Percentiles rank a stretch among this genome's conserved stretches.
phyloP scores from a whole-genome alignment of 2,888 invertebrate genomes.

The Cecidostiba fungosa region DNA sequence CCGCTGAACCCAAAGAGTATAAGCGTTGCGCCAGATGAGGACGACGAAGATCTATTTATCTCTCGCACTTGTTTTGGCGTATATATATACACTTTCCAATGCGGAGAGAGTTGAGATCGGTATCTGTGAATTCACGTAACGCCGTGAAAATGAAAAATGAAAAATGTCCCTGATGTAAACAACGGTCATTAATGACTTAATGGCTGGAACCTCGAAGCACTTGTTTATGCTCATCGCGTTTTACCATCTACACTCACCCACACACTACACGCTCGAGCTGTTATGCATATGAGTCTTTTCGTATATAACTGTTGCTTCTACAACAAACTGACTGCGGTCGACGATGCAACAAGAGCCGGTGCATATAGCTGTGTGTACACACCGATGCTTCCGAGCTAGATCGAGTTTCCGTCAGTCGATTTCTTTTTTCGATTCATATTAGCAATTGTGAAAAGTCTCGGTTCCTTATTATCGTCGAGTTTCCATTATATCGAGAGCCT shows the following conservation, averaged over 20 bases:
- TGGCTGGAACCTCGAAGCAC: not conserved
- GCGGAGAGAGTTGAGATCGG: not conserved
- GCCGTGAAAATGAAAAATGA: not conserved
- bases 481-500: too few relatives aligned
- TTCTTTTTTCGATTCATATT: constrained; percentile 4
- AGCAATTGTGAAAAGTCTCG: not conserved
- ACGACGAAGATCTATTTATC: not conserved
- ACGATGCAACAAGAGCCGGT: not conserved
- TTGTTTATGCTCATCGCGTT: constrained; percentile 18
- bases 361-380: not conserved
- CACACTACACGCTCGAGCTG: constrained; percentile 22
- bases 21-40: not conserved
- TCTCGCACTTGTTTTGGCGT: not conserved
- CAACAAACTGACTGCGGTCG: not conserved
- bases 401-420: not conserved
- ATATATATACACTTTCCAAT: not conserved
- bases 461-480: not conserved
- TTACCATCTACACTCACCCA: not conserved
- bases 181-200: not conserved
- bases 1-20: not conserved
- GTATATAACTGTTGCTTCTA: constrained; percentile 1
- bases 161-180: not conserved
- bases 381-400: not conserved
- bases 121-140: not conserved
- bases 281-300: not conserved